Evolutionary conservation across 2,888 invertebrate genomes (phyloP).

Genomic region (Hypolimnas misippus): DNA sequence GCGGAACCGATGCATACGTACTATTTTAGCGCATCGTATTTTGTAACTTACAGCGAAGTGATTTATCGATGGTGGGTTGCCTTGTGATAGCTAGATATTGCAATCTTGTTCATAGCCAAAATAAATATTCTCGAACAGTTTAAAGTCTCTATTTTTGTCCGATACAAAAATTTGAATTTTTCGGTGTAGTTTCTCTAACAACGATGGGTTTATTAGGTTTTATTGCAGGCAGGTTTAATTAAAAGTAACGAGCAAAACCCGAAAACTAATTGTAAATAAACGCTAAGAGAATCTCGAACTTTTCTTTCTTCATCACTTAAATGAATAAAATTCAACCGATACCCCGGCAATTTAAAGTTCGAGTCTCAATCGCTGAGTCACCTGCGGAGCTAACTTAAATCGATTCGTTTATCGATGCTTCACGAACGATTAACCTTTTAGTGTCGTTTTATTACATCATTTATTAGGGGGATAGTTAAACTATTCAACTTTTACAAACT

Average conservation of each 20-base stretch:
- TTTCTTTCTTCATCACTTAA: conserved; percentile 45
- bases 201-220: conserved; percentile 8
- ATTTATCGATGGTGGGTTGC: conserved; percentile 44
- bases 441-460: conserved; percentile 70
- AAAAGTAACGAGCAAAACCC: conserved; percentile 27
- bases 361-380: conserved; percentile 65
- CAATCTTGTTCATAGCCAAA: not conserved
- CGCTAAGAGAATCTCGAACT: conserved; percentile 37
- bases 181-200: not conserved
- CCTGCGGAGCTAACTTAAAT: conserved; percentile 76
- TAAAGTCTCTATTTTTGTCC: not conserved
- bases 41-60: conserved; percentile 63
- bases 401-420: conserved; percentile 80
- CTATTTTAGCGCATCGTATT: conserved; percentile 63
- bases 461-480: conserved; percentile 46
- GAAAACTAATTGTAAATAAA: conserved; percentile 38
- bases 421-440: conserved; percentile 78
- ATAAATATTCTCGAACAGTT: not conserved
- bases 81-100: not conserved
- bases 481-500: conserved; percentile 25
- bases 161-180: not conserved
- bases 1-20: conserved; percentile 60
- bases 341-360: conserved; percentile 81
- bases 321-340: conserved; percentile 49
- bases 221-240: conserved; percentile 13